Conservation (phyloP, 2,888 invertebrate species). For the Drosophila phalerata region DNA sequence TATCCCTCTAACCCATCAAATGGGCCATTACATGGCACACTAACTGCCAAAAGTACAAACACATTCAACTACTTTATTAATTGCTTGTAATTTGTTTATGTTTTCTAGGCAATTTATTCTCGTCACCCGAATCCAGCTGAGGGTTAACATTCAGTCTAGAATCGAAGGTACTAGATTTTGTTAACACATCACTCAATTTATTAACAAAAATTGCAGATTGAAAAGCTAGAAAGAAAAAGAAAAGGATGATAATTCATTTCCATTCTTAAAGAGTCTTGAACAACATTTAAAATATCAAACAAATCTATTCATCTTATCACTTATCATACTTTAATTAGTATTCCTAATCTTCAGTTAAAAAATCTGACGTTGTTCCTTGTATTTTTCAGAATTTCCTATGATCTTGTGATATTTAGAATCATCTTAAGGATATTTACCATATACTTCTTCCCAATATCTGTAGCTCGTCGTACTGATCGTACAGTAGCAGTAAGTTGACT, state of each 20-base stretch:
- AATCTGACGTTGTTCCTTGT: too few species aligned
- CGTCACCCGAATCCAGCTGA: slow-evolving; percentile 10
- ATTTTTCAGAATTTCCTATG: too few species aligned
- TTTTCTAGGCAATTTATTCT: slow-evolving; percentile 67
- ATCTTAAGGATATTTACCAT: not conserved
- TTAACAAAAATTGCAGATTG: slow-evolving; percentile 16
- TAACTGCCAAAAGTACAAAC: slow-evolving; percentile 26
- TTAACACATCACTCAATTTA: slow-evolving; percentile 31
- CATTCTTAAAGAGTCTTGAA: not conserved
- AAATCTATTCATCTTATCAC: too few species aligned
- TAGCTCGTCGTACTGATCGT: not conserved
- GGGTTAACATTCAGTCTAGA: slow-evolving; percentile 36
- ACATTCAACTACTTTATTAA: slow-evolving; percentile 64
- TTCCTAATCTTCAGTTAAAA: too few species aligned
- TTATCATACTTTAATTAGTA: too few species aligned
- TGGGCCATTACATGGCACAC: slow-evolving; percentile 49
- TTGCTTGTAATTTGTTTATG: slow-evolving; percentile 77
- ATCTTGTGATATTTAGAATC: too few species aligned
- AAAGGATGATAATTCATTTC: slow-evolving; percentile 11
- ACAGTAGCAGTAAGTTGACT: slow-evolving; percentile 7
- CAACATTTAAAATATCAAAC: too few species aligned
- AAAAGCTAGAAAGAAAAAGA: not conserved
- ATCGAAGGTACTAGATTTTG: slow-evolving; percentile 21
- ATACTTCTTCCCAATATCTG: not conserved
- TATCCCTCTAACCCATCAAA: slow-evolving; percentile 51